Conservation (phyloP, 1,140 invertebrate genomes). For the Halictus rubicundus region DNA sequence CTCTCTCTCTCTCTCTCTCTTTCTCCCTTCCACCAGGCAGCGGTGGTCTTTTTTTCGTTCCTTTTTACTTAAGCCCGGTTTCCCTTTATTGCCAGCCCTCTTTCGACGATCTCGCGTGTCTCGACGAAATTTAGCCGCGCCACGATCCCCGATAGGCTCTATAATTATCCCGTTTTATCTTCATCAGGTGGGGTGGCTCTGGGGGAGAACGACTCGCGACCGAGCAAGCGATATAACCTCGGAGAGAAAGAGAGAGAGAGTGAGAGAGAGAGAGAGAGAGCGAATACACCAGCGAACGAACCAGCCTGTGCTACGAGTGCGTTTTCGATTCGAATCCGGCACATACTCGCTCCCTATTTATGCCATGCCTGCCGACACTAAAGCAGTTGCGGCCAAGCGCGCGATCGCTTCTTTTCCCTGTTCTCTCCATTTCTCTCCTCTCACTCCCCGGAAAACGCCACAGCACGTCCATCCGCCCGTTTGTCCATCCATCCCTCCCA, state of each 20-base stretch:
- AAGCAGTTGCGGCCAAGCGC: neutral
- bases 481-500: too few relatives aligned
- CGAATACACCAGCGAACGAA: neutral
- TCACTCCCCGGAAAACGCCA: too few relatives aligned
- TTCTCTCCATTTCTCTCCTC: neutral
- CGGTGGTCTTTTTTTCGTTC: too few relatives aligned
- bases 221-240: constrained; percentile 55
- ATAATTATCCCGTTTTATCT: constrained; percentile 80
- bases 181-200: constrained; percentile 69
- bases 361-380: neutral
- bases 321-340: constrained; percentile 53
- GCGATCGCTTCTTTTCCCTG: neutral
- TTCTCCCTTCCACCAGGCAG: too few relatives aligned
- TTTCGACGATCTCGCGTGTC: constrained; percentile 77
- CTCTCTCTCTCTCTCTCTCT: too few relatives aligned
- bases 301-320: constrained; percentile 22
- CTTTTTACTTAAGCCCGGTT: constrained; percentile 58
- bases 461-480: too few relatives aligned
- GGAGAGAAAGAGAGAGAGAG: too few relatives aligned
- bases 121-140: constrained; percentile 77
- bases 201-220: constrained; percentile 51
- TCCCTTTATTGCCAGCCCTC: constrained; percentile 71
- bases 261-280: too few relatives aligned
- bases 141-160: constrained; percentile 78
- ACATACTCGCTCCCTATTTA: neutral